A percentile compares a stretch with the other conserved stretches of the same genome.
Evolutionary conservation across 2,113 vertebrate genomes (phyloP).

Genomic region (Balaenoptera acutorostrata): DNA sequence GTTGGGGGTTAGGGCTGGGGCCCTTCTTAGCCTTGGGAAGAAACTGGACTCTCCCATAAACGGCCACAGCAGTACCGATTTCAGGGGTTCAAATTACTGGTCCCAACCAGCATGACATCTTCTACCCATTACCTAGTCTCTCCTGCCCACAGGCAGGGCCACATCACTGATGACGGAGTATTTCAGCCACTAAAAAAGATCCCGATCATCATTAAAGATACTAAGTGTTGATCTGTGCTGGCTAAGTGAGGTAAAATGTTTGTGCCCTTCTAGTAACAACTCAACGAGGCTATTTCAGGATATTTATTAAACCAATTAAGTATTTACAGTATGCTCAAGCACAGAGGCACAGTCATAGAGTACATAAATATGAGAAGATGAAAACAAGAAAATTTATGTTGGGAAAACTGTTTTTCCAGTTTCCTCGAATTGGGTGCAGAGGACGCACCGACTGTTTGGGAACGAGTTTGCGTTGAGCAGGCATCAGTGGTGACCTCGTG

Average conservation of each 20-base stretch:
- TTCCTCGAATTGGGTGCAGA: neutral
- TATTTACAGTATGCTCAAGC: slow-evolving; percentile 56
- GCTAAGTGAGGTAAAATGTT: slow-evolving; percentile 72
- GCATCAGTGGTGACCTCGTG: accelerated
- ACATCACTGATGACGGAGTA: slow-evolving; percentile 53
- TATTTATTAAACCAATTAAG: slow-evolving; percentile 70
- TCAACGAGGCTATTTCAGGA: slow-evolving; percentile 58
- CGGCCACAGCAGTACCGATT: slow-evolving; percentile 17
- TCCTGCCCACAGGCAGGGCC: slow-evolving; percentile 58
- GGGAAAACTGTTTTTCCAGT: neutral
- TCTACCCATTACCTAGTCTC: slow-evolving; percentile 48
- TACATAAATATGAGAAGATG: neutral
- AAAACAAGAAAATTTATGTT: neutral
- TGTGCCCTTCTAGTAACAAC: slow-evolving; percentile 64
- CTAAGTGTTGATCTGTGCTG: slow-evolving; percentile 61
- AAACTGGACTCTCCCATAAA: slow-evolving; percentile 15
- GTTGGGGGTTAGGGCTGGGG: neutral
- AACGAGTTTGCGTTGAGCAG: neutral
- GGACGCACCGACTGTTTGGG: neutral
- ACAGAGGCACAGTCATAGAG: neutral
- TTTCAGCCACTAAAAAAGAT: slow-evolving; percentile 62
- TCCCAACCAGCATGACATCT: slow-evolving; percentile 41
- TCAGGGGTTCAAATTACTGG: slow-evolving; percentile 60
- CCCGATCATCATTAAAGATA: slow-evolving; percentile 58
- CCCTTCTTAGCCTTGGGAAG: slow-evolving; percentile 9